Evolutionary conservation across 2,113 vertebrate genomes (phyloP), one percentile per base, ranked within the genome.

Genomic region (Trinectes maculatus): DNA sequence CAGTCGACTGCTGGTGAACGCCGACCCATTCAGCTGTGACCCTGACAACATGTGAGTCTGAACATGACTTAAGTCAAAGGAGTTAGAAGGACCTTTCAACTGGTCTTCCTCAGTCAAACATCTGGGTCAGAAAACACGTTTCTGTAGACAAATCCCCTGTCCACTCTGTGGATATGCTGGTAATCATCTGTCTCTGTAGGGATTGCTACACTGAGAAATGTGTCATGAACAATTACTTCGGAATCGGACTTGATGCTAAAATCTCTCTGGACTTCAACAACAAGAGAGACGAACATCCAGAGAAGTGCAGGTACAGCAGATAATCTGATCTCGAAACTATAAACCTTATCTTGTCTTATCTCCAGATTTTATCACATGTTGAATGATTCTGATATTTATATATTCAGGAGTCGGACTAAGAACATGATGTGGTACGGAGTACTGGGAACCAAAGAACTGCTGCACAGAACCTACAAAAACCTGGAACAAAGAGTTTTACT

Each of bases 391-490:
- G 13, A 44, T 40, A 6, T 7, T 43, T 12, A n/a, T 49, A 6
- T 28, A 6, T 21, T 63, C 56, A 98, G 96, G 92, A 98, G 96
- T 82, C 94, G 96, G n/a, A 98, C 96, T 15, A 98, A 98, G 87
- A 98, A 98, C 87, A 95, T 96, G 95, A 98, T 98, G 96, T 98
- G 96, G 96, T 98, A 98, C 0, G 96, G 96, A 5, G 96, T 98
- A 1, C 72, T 98, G 12, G 96, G 96, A 40, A 98, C 96, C 77
- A 97, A 96, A 74, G 96, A 98, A 79, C 77, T 98, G 64, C 93
- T 98, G 15, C 96, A 98, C 72, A 93, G 95, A 76, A 97, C 96
- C 8, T 98, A 98, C 9, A 95, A 90, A 91, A 98, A 98, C 88
- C 88, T 98, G 83, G 96, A 98, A 43, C 96, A 98, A 80, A 94